Evolutionary conservation across 2,797 vertebrate genomes (phyloP).

Genomic region (Botia kubotai): DNA sequence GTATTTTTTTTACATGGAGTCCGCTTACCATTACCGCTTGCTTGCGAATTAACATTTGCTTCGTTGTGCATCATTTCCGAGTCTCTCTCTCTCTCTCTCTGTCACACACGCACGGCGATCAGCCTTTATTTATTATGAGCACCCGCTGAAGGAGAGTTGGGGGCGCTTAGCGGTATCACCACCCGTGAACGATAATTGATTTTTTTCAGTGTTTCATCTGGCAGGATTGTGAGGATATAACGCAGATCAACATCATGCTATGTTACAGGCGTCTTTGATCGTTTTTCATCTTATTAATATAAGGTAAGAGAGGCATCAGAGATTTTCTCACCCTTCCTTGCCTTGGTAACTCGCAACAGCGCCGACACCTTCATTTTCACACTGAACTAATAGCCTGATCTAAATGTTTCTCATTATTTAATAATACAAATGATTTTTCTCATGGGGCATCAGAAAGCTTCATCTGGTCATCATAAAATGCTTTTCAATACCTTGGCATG

Average conservation of each 20-base stretch:
- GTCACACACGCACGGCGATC: not conserved
- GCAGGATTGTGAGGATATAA: constrained; percentile 49
- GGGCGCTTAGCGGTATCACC: constrained; percentile 5
- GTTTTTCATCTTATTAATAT: constrained; percentile 40
- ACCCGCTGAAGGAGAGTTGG: constrained; percentile 16
- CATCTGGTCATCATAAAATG: not conserved
- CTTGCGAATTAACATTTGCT: constrained; percentile 1
- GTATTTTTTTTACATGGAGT: not conserved
- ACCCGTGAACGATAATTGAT: constrained; percentile 22
- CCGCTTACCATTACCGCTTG: not conserved
- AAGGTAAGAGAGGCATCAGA: constrained; percentile 48
- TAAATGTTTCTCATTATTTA: not conserved
- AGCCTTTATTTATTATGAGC: constrained; percentile 20
- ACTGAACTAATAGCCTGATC: not conserved
- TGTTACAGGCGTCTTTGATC: constrained; percentile 49
- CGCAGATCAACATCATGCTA: constrained; percentile 38
- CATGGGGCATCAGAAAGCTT: not conserved
- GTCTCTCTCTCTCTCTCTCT: not conserved
- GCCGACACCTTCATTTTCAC: constrained; percentile 1
- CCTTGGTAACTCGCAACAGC: not conserved
- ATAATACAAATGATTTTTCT: not conserved
- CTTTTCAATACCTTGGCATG: not conserved
- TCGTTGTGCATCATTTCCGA: not conserved
- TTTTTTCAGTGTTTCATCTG: constrained; percentile 20
- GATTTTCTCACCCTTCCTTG: not conserved